Base-by-base conservation (phyloP, 2,797 vertebrate species). In the Pelodytes ibericus region DNA sequence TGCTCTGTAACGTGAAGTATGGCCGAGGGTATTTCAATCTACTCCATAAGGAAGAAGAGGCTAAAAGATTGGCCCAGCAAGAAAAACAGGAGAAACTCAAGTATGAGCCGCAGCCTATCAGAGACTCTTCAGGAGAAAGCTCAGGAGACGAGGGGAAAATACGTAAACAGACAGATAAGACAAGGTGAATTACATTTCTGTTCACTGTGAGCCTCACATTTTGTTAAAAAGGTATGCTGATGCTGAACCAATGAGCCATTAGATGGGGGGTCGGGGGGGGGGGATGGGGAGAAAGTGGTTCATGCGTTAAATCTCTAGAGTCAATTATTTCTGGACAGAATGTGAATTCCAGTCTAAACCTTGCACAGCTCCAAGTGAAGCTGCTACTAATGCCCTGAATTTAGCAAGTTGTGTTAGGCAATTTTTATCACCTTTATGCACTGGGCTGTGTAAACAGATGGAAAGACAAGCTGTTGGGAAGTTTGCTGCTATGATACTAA, bases 1-100 rank as follows among this genome's bases (percentile, higher is more conserved):
- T 93, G 69, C 77, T 91, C 44, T 84, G 33, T 4, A 88, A 81
- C 0, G 88, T 93, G 80, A 91, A 87, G 80, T 80, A 41, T 20
- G 88, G 92, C 13, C 82, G 80, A 0, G 87, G 88, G 0, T 92
- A 88, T 71, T 92, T 93, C 33, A 60, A 76, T 36, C 82, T 87
- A 0, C 86, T 94, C 51, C 86, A 51, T 63, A 86, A 88, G 73
- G 90, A 93, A 77, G 88, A 83, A 0, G 61, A 80, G 20, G 74
- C 87, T 71, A 84, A 80, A 58, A 85, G 72, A 10, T 24, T 60
- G 0, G 71, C 77, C 30, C 71, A 72, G 47, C 66, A 79, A 71
- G 77, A 82, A 72, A 81, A 79, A 51, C 39, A 60, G 44, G 82
- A 72, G 3, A 69, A 60, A 77, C 58, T 33, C 62, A 81, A 24